These are phyloP conservation scores for Apocrypta bakeri DNA, from an alignment of 1,140 invertebrate genomes.

Conservation along the genomic window DNA sequence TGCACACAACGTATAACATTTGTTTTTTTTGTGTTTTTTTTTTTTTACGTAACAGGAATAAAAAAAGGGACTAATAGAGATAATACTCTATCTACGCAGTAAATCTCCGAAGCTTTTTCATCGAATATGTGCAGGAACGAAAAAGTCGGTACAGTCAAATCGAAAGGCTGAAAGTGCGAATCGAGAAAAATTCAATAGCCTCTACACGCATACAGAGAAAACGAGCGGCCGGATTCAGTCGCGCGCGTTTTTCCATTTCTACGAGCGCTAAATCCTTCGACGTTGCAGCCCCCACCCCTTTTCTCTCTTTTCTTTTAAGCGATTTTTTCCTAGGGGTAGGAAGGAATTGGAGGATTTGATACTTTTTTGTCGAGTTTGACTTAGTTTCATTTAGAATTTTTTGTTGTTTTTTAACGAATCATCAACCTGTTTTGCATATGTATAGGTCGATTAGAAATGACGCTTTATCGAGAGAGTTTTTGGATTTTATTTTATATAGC, in stretches of 20 bases:
- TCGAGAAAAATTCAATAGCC: conserved; percentile 9
- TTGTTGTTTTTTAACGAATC: not conserved
- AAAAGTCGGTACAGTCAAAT: not conserved
- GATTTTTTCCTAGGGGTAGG: not conserved
- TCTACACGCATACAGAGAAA: not conserved
- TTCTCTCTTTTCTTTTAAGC: not conserved
- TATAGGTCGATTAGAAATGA: too few relatives aligned
- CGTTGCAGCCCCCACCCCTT: not conserved
- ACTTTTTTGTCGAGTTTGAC: not conserved
- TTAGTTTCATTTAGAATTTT: not conserved
- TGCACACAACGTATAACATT: too few relatives aligned
- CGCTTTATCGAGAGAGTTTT: too few relatives aligned
- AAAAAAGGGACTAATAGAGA: too few relatives aligned
- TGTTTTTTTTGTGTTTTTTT: too few relatives aligned
- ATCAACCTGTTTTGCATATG: not conserved
- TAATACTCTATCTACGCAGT: too few relatives aligned
- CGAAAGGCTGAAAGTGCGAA: not conserved
- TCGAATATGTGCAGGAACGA: not conserved
- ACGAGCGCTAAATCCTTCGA: not conserved
- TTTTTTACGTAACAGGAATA: too few relatives aligned
- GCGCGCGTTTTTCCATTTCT: conserved; percentile 15
- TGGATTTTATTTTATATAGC: too few relatives aligned
- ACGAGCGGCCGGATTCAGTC: not conserved
- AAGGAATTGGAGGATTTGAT: too few relatives aligned
- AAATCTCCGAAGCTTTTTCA: not conserved